Evolutionary conservation across 2,888 invertebrate genomes (phyloP).

Genomic region (Ashinkailepas kermadecensis): DNA sequence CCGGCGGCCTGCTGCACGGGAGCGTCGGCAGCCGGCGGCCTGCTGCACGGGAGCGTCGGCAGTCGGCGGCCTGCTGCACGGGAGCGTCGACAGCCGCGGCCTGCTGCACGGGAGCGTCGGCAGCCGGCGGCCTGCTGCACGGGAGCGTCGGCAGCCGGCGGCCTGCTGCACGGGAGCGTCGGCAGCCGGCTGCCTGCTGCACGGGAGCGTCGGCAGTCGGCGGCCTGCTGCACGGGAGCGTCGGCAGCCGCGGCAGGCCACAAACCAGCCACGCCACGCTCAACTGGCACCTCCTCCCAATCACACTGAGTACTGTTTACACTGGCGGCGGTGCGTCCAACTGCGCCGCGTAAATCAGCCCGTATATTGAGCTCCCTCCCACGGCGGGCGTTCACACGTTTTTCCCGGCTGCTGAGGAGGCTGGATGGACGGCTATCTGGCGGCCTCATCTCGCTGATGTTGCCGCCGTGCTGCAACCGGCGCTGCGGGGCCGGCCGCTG

Average conservation of each 20-base stretch:
- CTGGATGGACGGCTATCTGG: background rate
- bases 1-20: background rate
- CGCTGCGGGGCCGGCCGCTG: background rate
- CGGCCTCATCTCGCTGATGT: conserved; percentile 1
- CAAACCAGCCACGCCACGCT: no score
- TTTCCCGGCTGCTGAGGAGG: conserved; percentile 8
- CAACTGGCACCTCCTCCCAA: background rate
- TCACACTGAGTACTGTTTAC: conserved; percentile 9
- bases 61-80: background rate
- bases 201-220: background rate
- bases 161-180: no score
- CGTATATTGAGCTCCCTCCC: background rate
- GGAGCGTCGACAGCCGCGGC: background rate
- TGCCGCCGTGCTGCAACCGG: conserved; percentile 6
- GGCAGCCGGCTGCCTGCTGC: background rate
- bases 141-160: background rate
- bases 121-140: background rate
- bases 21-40: background rate
- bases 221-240: background rate
- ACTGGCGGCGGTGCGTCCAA: background rate
- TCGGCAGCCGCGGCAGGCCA: background rate
- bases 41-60: background rate
- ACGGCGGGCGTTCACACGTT: conserved; percentile 10
- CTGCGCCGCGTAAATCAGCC: background rate
- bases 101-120: background rate